phyloP scores from a whole-genome alignment of 2,113 vertebrate species.

The Platichthys stellatus region DNA sequence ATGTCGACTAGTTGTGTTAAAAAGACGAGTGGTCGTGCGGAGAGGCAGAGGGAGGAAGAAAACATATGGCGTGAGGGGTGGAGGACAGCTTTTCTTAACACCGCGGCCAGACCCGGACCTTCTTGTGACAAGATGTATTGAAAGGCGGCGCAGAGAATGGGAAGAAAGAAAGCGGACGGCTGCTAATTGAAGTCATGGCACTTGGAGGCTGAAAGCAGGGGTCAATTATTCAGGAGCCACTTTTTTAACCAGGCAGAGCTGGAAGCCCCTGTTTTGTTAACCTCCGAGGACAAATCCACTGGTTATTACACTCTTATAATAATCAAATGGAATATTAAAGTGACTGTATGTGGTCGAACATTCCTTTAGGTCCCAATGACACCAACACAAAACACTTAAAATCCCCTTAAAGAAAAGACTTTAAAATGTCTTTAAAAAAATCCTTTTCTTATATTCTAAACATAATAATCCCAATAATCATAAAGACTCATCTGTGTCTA shows the following conservation, averaged over 20 bases:
- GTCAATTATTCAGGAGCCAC: slow-evolving; percentile 54
- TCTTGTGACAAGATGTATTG: slow-evolving; percentile 79
- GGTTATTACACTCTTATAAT: slow-evolving; percentile 4
- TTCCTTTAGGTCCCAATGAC: background rate
- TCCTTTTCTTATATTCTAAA: no score
- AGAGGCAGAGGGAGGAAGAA: slow-evolving; percentile 52
- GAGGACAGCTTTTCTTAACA: slow-evolving; percentile 59
- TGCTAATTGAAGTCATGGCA: slow-evolving; percentile 81
- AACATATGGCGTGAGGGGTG: slow-evolving; percentile 83
- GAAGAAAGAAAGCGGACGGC: slow-evolving; percentile 65
- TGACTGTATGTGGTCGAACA: background rate
- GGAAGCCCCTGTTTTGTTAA: slow-evolving; percentile 1
- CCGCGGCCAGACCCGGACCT: slow-evolving; percentile 65
- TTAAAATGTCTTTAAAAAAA: no score
- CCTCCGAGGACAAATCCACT: slow-evolving; percentile 1
- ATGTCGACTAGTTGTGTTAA: slow-evolving; percentile 83
- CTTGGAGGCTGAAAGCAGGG: slow-evolving; percentile 63
- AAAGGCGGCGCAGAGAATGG: slow-evolving; percentile 46
- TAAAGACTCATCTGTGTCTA: background rate
- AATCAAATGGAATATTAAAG: no score
- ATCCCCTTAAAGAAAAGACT: no score
- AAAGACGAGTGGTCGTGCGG: slow-evolving; percentile 65
- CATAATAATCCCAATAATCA: background rate
- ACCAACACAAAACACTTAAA: background rate
- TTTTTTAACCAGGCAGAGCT: slow-evolving; percentile 37